Evolutionary conservation across 2,888 invertebrate species (phyloP).

Genomic region (Pemphredon lugubris): DNA sequence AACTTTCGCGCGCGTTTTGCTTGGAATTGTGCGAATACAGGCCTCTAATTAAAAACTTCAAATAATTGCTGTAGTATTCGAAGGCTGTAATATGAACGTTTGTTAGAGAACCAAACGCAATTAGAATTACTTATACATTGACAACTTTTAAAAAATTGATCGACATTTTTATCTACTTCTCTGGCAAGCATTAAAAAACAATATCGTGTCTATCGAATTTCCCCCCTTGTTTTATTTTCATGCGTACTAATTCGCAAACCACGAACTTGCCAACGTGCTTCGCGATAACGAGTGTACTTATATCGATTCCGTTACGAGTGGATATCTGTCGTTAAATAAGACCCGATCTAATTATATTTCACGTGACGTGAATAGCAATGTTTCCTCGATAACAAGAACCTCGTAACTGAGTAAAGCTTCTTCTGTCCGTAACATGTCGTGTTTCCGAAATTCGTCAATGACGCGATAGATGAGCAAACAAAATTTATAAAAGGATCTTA

Average conservation of each 20-base stretch:
- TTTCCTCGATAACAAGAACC: slow-evolving; percentile 15
- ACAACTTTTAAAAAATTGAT: too few relatives aligned
- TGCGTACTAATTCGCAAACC: slow-evolving; percentile 13
- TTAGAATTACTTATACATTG: too few relatives aligned
- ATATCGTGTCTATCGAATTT: not conserved
- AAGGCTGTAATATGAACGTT: too few relatives aligned
- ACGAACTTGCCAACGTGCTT: slow-evolving; percentile 28
- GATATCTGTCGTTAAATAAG: slow-evolving; percentile 8
- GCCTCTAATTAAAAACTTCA: too few relatives aligned
- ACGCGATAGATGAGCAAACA: not conserved
- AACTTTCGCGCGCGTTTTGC: too few relatives aligned
- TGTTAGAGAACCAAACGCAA: too few relatives aligned
- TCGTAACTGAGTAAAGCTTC: not conserved
- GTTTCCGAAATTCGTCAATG: slow-evolving; percentile 12
- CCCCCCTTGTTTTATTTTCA: not conserved
- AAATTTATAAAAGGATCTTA: too few relatives aligned
- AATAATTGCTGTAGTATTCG: too few relatives aligned
- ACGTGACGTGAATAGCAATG: slow-evolving; percentile 15
- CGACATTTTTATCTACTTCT: not conserved
- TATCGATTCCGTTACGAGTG: not conserved
- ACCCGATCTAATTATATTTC: not conserved
- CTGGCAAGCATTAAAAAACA: slow-evolving; percentile 1
- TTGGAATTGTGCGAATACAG: too few relatives aligned
- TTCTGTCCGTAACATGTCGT: slow-evolving; percentile 11
- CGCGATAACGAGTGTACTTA: slow-evolving; percentile 13